Evolutionary conservation across 2,888 invertebrate genomes (phyloP), one percentile per base, ranked within the genome.

Genomic region (Gonocerus acuteangulatus): DNA sequence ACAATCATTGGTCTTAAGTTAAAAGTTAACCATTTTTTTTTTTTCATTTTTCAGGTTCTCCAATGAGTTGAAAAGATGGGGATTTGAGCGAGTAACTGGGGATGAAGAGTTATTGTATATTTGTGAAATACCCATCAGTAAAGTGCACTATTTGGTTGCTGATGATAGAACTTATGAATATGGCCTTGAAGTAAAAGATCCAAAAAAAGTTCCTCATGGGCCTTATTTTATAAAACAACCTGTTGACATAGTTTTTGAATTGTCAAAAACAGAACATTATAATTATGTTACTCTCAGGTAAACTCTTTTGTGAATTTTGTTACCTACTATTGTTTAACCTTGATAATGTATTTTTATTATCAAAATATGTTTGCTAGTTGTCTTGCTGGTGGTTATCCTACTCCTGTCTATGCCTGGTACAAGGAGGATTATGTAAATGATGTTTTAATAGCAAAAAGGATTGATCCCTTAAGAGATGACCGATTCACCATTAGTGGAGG

Each of bases 401-500:
- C 89, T 19, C 94, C 95, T 0, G 82, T 82, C 0, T 95, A 95
- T 72, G 83, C 86, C 70, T 95, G 93, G 95, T 94, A 82, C 72
- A 84, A 86, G 71, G 93, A 93, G 76, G 85, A 89, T 69, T 93
- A 89, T 73, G 82, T 86, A 68, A 86, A 89, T 67, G 89, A 90
- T 71, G 80, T 81, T 58, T 75, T 90, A 11, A 78, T 85, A 61
- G 86, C 85, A 51, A 80, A 77, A 57, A 79, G 80, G 72, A 89
- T 95, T 67, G 84, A 95, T 74, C 91, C 93, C 0, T 73, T 93
- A 48, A 71, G 72, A 32, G 84, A 91, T 71, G 72, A 76, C 19
- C 82, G 91, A 61, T 91, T 86, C 71, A 92, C 95, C 1, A 75
- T 95, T 6, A 93, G 92, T 70, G 95, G 95, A 63, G 96, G 96